Percentiles rank a stretch among this genome's conserved stretches.
Evolutionary conservation across 2,797 vertebrate species (phyloP).

Genomic region (Lepus townsendii): DNA sequence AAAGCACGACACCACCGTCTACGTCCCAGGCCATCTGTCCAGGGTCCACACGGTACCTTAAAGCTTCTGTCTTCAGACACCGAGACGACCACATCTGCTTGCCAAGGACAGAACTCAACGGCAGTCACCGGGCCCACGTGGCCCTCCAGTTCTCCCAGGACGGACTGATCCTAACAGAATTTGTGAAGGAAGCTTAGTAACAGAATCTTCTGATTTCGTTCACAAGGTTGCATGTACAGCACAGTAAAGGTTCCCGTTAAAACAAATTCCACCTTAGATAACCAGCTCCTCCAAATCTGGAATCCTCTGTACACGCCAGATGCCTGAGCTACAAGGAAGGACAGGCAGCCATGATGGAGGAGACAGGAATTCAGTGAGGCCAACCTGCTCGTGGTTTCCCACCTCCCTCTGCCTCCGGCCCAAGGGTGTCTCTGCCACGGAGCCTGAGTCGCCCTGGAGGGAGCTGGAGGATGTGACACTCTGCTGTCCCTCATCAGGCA

Average conservation of each 20-base stretch:
- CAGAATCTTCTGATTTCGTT: background rate
- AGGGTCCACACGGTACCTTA: constrained; percentile 88
- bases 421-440: background rate
- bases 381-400: too few relatives aligned
- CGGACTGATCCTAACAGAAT: constrained; percentile 82
- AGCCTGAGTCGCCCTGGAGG: too few relatives aligned
- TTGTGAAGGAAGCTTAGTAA: constrained; percentile 14
- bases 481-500: too few relatives aligned
- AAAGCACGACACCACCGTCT: rapidly evolving
- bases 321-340: background rate
- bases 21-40: background rate
- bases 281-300: background rate
- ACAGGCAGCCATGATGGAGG: rapidly evolving
- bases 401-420: too few relatives aligned
- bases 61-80: constrained; percentile 95
- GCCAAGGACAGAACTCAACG: constrained; percentile 93
- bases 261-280: background rate
- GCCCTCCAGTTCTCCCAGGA: constrained; percentile 88
- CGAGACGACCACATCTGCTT: constrained; percentile 90
- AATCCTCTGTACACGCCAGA: too few relatives aligned
- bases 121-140: constrained; percentile 92
- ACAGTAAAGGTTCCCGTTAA: background rate
- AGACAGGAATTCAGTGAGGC: background rate
- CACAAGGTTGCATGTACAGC: background rate
- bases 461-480: too few relatives aligned